Evolutionary conservation across 2,797 vertebrate species (phyloP), one percentile per base, ranked within the genome.

Genomic region (Setipinna tenuifilis): DNA sequence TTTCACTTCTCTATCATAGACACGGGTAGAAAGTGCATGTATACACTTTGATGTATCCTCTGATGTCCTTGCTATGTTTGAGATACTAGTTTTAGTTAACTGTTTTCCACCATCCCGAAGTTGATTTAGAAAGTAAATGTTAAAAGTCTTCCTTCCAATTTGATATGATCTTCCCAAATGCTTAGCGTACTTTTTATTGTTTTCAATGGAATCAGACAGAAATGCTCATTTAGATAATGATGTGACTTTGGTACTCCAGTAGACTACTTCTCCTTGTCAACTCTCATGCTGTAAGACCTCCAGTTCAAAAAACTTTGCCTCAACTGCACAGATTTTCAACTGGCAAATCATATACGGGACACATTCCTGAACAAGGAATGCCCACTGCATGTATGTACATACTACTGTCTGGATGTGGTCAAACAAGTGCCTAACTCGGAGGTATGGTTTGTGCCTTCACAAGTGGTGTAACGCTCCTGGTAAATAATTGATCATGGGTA

Each of bases 361-460:
- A 91, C 92, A 90, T 93, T 93, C 87, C 82, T 87, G 85, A 91
- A 31, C 23, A 85, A 88, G 85, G 88, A 82, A 83, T 92, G 90
- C 84, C 80, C 87, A 89, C 85, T 91, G 91, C 92, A 91, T 41
- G 91, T 92, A 87, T 88, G 87, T 83, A 62, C 87, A 59, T 19
- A 83, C 50, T 88, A 78, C 86, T 86, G 71, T 86, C 87, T 84
- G 84, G 88, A 88, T 88, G 88, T 89, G 89, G 89, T 93, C 89
- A 90, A 90, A 89, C 89, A 95, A 95, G 93, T 95, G 94, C 94
- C 94, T 95, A 91, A 86, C 91, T 86, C 89, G 90, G 88, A 90
- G 89, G 91, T 86, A 82, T 86, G 84, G 88, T 62, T 81, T 68
- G 82, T 88, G 82, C 87, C 83, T 85, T 87, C 62, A 75, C n/a